Base-by-base conservation (phyloP, 2,797 vertebrate species). In the Coccyzus lansbergi region DNA sequence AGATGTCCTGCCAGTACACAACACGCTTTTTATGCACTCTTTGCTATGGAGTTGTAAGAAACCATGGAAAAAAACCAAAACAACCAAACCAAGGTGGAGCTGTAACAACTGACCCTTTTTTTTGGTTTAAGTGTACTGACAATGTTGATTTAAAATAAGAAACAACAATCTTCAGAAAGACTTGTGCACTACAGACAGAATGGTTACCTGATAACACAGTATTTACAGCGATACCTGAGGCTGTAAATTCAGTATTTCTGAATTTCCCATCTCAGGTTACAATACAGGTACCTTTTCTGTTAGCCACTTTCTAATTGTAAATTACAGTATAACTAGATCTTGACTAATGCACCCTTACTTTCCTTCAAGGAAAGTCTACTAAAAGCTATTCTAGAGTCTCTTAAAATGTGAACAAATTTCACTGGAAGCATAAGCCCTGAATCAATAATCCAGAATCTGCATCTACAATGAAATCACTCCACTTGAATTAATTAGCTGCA, bases 401-500 rank as follows among this genome's bases (percentile, higher is more conserved):
- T 64, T 78, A 59, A 92, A 85, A 83, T 7, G 17, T 12, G 56
- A 94, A 60, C 10, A 56, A 48, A 86, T 55, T 88, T 83, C 59
- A 59, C 59, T 69, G 31, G 60, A 83, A 90, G 42, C 14, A 59
- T 10, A 83, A 74, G 49, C 76, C 26, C 36, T 59, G 88, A 77
- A 77, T 12, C 22, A 84, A 46, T 36, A 51, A 79, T 22, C 33
- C 87, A 56, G 69, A 87, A 76, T 51, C 24, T 36, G 64, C 46
- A 67, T 44, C 78, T 33, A 65, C 36, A 80, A 40, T 63, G 15
- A 55, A 53, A 55, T 67, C 34, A 68, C 40, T 75, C 16, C 20
- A 81, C 24, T 83, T 78, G n/a, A 92, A 85, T 83, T 80, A 58
- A 92, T 80, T 68, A 79, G n/a, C 51, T 92, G 24, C 24, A 14